Base-by-base conservation (phyloP, 2,797 vertebrate species). In the Sebastes hopkinsi region DNA sequence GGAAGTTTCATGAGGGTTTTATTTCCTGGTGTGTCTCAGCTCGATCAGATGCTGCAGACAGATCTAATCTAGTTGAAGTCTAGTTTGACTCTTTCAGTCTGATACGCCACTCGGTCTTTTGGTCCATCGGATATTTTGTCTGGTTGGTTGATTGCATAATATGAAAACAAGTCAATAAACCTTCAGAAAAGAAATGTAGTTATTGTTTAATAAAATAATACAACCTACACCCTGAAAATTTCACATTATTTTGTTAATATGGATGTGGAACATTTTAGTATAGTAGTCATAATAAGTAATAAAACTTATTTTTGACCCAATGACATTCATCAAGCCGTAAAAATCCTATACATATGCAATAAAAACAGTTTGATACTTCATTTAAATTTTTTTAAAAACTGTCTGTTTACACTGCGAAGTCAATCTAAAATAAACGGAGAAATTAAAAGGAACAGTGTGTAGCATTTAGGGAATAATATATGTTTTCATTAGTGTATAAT, bases 361-460 rank as follows among this genome's bases (percentile, higher is more conserved):
- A 29, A 79, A 64, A 82, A 32, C 58, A 3, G 42, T 81, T 73
- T 38, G 25, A 71, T 34, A 27, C 14, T 34, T 80, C 18, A 78
- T n/a, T 67, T 30, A 38, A 65, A 73, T 13, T 18, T 4, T 77
- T 7, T 34, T 22, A 29, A 64, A 62, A 78, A 60, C 13, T 16
- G 23, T n/a, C 12, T 0, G 0, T 0, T 38, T 13, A 38, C 12
- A 38, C 36, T 38, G 36, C 13, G 36, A 38, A 38, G 12, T 38
- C 12, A 38, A 38, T 38, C 12, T 36, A 4, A 36, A 36, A 36
- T 4, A 12, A 36, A 36, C 10, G 4, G 34, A 36, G 34, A 2
- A 38, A 38, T 38, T 38, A 36, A 38, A 36, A 38, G 12, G 36
- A 38, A 38, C 36, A 38, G 36, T 1, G 36, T 38, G 36, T 38